Evolutionary conservation across 2,888 invertebrate genomes (phyloP).

Genomic region (Escarpia spicata): DNA sequence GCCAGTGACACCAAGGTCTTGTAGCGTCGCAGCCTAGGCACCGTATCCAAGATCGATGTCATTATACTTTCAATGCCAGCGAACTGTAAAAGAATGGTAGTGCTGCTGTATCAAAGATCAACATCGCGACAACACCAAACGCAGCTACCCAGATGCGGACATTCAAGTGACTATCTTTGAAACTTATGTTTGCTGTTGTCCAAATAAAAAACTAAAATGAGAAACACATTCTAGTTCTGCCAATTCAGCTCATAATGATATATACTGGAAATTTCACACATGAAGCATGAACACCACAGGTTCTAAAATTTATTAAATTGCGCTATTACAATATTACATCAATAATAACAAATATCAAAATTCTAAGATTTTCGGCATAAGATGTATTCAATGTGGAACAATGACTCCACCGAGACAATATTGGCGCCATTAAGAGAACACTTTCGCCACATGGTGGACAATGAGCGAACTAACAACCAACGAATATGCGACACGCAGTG

Average conservation of each 20-base stretch:
- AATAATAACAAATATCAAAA: too few species aligned
- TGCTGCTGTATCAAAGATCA: not conserved
- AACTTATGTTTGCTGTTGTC: not conserved
- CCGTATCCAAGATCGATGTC: constrained; percentile 34
- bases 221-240: not conserved
- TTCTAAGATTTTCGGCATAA: too few species aligned
- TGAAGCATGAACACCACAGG: not conserved
- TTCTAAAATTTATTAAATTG: not conserved
- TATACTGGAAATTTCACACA: not conserved
- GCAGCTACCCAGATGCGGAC: not conserved
- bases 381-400: too few species aligned
- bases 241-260: not conserved
- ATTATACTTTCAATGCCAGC: constrained; percentile 36
- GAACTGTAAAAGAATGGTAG: constrained; percentile 30
- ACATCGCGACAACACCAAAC: not conserved
- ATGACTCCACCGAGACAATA: too few species aligned
- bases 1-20: constrained; percentile 29
- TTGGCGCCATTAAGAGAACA: not conserved
- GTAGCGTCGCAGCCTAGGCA: constrained; percentile 30
- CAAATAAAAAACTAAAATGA: not conserved
- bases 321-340: not conserved
- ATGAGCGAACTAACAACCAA: too few species aligned
- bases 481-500: not conserved
- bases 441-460: not conserved
- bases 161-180: not conserved